Evolutionary conservation across 2,113 vertebrate genomes (phyloP).

Genomic region (Cryptotis parvus): DNA sequence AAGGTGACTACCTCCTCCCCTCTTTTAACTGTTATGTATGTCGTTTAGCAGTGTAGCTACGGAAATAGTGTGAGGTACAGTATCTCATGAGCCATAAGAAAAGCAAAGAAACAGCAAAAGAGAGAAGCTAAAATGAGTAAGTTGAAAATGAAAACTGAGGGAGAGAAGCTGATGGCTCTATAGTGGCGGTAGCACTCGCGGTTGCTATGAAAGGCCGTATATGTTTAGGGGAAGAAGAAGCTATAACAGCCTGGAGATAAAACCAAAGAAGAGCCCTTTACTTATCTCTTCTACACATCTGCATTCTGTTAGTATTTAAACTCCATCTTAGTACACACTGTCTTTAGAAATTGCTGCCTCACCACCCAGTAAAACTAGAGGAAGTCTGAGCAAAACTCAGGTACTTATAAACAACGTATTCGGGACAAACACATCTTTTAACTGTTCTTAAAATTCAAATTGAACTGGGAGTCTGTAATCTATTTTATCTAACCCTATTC

Average conservation of each 20-base stretch:
- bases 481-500: background rate
- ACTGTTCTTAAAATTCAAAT: slow-evolving; percentile 36
- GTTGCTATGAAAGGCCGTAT: background rate
- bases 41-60: no score
- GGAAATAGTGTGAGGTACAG: no score
- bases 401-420: slow-evolving; percentile 14
- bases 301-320: background rate
- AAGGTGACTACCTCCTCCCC: background rate
- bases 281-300: background rate
- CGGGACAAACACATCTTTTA: background rate
- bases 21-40: background rate
- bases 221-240: background rate
- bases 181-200: background rate
- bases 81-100: no score
- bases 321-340: background rate
- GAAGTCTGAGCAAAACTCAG: background rate
- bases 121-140: background rate
- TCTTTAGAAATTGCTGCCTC: background rate
- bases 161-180: background rate
- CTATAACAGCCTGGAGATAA: slow-evolving; percentile 11
- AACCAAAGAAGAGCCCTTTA: background rate
- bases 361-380: slow-evolving; percentile 9
- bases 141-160: background rate
- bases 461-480: background rate
- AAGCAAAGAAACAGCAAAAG: no score